Percentiles rank a stretch among this genome's conserved stretches.
phyloP scores from a whole-genome alignment of 2,113 vertebrate genomes.

The Dascyllus trimaculatus region DNA sequence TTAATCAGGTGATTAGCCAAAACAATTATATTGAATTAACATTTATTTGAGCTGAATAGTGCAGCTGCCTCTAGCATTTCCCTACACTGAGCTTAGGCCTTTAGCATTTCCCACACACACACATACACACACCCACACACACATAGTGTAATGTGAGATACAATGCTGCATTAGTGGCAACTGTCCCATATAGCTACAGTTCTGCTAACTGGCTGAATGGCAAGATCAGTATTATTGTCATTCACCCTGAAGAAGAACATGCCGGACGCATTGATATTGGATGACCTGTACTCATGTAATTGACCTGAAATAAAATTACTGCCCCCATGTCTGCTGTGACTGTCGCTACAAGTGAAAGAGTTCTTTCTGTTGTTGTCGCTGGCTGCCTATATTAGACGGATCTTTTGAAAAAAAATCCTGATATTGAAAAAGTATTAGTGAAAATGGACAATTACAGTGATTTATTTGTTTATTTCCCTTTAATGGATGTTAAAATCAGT shows the following conservation, averaged over 20 bases:
- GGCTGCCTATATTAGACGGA: neutral
- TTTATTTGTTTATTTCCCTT: conserved; percentile 1
- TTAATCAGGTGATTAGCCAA: neutral
- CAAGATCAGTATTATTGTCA: conserved; percentile 20
- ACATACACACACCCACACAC: neutral
- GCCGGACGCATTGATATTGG: conserved; percentile 2
- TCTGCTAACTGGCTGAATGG: conserved; percentile 37
- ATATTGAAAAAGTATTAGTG: neutral
- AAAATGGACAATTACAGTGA: neutral
- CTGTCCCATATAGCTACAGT: conserved; percentile 15
- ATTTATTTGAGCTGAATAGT: conserved; percentile 7
- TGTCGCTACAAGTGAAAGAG: neutral
- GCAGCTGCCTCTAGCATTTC: conserved; percentile 35
- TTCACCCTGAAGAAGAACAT: conserved; percentile 11
- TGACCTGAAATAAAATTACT: conserved; percentile 22
- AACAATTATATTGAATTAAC: conserved; percentile 1
- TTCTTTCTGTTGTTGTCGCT: neutral
- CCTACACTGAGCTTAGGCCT: conserved; percentile 40
- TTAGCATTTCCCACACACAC: conserved; percentile 46
- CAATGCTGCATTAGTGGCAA: conserved; percentile 8
- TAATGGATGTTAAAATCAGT: conserved; percentile 4
- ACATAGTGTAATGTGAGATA: conserved; percentile 54
- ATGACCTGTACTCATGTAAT: conserved; percentile 15
- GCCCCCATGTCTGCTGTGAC: neutral
- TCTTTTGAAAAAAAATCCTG: neutral